Conservation (phyloP, 2,797 vertebrate species). For the Gymnopithys bicolor region DNA sequence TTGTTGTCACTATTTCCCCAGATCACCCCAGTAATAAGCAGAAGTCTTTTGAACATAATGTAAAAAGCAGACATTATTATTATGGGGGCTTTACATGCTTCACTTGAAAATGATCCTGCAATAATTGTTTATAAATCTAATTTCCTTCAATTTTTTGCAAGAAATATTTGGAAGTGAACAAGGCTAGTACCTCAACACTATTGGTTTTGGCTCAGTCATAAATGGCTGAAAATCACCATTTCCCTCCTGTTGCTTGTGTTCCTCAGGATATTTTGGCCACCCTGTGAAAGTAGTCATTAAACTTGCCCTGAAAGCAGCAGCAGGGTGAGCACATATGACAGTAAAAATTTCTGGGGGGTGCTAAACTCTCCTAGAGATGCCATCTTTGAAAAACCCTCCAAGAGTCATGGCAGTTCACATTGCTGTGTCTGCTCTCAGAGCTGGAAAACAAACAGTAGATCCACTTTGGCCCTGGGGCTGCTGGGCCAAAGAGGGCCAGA, state of each 20-base stretch:
- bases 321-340: not conserved
- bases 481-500: not conserved
- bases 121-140: not conserved
- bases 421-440: not conserved
- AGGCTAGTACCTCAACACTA: not conserved
- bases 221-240: constrained; percentile 5
- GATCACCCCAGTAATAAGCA: not conserved
- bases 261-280: not conserved
- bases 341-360: not conserved
- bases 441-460: not conserved
- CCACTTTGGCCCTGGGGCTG: not conserved
- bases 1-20: not conserved
- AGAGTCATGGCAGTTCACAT: rapidly evolving
- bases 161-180: not conserved
- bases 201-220: constrained; percentile 23
- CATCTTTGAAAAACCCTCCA: not conserved
- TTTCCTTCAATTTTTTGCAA: not conserved
- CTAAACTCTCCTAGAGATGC: not conserved
- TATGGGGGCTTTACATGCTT: not conserved
- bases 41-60: not conserved
- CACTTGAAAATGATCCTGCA: not conserved
- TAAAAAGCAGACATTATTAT: not conserved
- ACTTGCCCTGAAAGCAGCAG: not conserved
- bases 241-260: not conserved
- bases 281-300: not conserved